A percentile compares a stretch with the other conserved stretches of the same genome.
These are phyloP conservation scores for Spodoptera picta DNA, from an alignment of 2,888 invertebrate species.

Conservation along the genomic window DNA sequence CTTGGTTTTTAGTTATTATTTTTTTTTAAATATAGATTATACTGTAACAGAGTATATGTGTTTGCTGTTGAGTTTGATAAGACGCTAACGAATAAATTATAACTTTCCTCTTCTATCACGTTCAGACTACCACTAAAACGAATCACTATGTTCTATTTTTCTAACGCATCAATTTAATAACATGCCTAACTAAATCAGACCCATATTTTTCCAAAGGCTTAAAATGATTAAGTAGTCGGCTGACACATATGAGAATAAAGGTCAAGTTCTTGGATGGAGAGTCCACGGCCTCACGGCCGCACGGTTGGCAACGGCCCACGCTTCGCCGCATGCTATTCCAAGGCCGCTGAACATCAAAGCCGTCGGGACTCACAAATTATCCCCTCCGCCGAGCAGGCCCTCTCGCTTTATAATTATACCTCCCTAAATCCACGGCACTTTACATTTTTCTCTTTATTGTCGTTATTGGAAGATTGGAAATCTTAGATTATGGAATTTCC, in stretches of 20 bases:
- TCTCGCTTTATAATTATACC: slow-evolving; percentile 59
- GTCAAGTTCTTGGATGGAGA: slow-evolving; percentile 77
- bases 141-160: too few relatives aligned
- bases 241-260: slow-evolving; percentile 64
- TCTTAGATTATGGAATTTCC: slow-evolving; percentile 21
- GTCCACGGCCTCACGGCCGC: slow-evolving; percentile 45
- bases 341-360: slow-evolving; percentile 86
- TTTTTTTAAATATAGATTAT: too few relatives aligned
- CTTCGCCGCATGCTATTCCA: slow-evolving; percentile 70
- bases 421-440: slow-evolving; percentile 62
- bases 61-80: too few relatives aligned
- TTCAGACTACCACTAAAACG: too few relatives aligned
- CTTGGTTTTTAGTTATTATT: too few relatives aligned
- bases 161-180: too few relatives aligned
- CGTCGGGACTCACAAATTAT: slow-evolving; percentile 72
- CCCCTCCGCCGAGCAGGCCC: slow-evolving; percentile 73
- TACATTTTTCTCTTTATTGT: slow-evolving; percentile 37
- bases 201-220: not conserved
- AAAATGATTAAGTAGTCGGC: not conserved
- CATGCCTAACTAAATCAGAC: too few relatives aligned
- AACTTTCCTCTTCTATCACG: too few relatives aligned
- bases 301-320: slow-evolving; percentile 65
- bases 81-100: too few relatives aligned
- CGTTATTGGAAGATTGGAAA: slow-evolving; percentile 14
- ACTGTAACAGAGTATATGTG: too few relatives aligned